phyloP scores from a whole-genome alignment of 2,113 vertebrate genomes.

The Poeciliopsis turrubarensis region DNA sequence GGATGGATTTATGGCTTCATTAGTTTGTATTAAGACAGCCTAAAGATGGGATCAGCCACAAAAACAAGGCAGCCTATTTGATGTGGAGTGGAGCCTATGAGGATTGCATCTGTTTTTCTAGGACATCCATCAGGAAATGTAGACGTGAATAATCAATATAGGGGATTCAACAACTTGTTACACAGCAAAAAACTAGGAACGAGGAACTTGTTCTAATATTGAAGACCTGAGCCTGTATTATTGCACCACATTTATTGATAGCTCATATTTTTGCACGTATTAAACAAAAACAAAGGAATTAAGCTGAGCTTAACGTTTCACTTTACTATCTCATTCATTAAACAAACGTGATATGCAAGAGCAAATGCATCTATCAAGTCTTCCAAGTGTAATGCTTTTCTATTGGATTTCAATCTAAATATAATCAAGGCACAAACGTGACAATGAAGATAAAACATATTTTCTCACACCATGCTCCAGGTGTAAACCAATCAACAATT shows the following conservation, averaged over 20 bases:
- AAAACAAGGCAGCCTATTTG: too few relatives aligned
- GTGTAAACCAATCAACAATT: too few relatives aligned
- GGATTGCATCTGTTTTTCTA: constrained; percentile 1
- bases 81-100: not conserved
- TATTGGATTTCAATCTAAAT: not conserved
- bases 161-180: not conserved
- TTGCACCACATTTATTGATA: not conserved
- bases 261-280: not conserved
- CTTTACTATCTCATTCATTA: not conserved
- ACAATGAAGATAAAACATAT: too few relatives aligned
- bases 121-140: not conserved
- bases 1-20: constrained; percentile 45
- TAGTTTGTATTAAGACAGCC: constrained; percentile 26
- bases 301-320: not conserved
- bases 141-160: not conserved
- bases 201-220: not conserved
- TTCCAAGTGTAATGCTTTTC: not conserved
- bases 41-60: not conserved
- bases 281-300: not conserved
- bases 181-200: not conserved
- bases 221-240: not conserved
- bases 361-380: not conserved
- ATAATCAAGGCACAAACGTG: not conserved
- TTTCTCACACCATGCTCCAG: too few relatives aligned
- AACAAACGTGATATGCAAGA: not conserved